Percentiles rank a stretch among this genome's conserved stretches.
phyloP scores from a whole-genome alignment of 1,140 invertebrate species.

The Euura saliciscinereae region DNA sequence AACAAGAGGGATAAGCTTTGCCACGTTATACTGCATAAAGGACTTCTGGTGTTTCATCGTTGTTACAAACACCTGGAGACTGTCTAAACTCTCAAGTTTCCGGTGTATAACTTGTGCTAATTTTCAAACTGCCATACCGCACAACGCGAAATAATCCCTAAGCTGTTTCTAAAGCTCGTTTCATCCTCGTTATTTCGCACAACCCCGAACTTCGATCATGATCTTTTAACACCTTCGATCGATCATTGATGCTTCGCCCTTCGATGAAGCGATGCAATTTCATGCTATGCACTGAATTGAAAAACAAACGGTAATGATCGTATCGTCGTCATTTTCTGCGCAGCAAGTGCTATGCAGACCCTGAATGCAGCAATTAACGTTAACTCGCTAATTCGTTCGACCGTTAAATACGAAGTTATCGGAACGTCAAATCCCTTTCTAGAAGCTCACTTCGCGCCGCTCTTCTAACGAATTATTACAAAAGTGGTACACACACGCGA shows the following conservation, averaged over 20 bases:
- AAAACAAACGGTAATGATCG: no score
- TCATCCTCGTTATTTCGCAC: constrained; percentile 1
- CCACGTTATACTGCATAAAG: no score
- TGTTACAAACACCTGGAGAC: constrained; percentile 4
- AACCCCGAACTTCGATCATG: not conserved
- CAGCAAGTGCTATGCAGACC: no score
- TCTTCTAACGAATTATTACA: no score
- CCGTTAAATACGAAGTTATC: not conserved
- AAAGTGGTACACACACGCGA: no score
- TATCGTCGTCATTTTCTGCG: no score
- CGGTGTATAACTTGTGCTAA: not conserved
- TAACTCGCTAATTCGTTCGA: not conserved
- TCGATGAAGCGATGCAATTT: no score
- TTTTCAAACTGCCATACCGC: not conserved
- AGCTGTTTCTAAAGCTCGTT: constrained; percentile 4
- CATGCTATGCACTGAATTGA: no score
- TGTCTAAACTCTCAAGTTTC: not conserved
- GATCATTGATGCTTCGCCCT: no score
- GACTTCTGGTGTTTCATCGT: not conserved
- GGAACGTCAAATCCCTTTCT: not conserved
- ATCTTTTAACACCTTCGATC: not conserved
- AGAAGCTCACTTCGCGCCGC: no score
- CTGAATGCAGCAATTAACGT: not conserved
- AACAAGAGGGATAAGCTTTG: no score
- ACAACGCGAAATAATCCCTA: not conserved